These are phyloP conservation scores for Meriones unguiculatus DNA, from an alignment of 2,113 vertebrate genomes.

Conservation along the genomic window DNA sequence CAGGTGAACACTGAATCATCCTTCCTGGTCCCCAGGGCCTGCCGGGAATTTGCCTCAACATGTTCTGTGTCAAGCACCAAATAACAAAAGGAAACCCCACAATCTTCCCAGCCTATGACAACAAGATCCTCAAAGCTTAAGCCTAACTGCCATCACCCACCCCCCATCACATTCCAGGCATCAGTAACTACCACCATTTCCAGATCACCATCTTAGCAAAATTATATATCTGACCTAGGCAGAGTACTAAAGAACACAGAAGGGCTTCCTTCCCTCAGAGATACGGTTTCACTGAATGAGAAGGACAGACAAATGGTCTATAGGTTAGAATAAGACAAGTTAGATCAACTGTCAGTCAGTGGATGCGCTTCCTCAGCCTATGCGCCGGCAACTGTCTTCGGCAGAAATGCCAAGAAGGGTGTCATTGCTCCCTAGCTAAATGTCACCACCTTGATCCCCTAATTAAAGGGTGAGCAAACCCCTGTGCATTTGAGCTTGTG, in stretches of 20 bases:
- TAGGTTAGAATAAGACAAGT: not conserved
- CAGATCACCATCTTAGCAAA: constrained; percentile 35
- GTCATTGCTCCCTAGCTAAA: not conserved
- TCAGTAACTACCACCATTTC: not conserved
- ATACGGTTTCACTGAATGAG: constrained; percentile 21
- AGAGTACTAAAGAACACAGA: constrained; percentile 52
- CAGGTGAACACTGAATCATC: not conserved
- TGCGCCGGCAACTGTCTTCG: not conserved
- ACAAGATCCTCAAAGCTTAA: not conserved
- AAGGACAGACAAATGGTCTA: not conserved
- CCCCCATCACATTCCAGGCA: not conserved
- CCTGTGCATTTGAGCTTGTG: not conserved
- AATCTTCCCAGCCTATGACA: not conserved
- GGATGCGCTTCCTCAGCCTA: not conserved
- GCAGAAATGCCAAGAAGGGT: not conserved
- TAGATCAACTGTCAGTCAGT: not conserved
- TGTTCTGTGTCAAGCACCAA: no score
- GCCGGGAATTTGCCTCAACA: not conserved
- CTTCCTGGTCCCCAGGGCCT: not conserved
- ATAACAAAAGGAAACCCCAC: not conserved
- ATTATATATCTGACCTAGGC: constrained; percentile 46
- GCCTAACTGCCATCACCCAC: not conserved
- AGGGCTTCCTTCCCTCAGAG: constrained; percentile 39
- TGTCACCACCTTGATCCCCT: not conserved
- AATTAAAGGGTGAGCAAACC: not conserved